Conservation (phyloP, 2,888 invertebrate genomes). For the Papilio protenor region DNA sequence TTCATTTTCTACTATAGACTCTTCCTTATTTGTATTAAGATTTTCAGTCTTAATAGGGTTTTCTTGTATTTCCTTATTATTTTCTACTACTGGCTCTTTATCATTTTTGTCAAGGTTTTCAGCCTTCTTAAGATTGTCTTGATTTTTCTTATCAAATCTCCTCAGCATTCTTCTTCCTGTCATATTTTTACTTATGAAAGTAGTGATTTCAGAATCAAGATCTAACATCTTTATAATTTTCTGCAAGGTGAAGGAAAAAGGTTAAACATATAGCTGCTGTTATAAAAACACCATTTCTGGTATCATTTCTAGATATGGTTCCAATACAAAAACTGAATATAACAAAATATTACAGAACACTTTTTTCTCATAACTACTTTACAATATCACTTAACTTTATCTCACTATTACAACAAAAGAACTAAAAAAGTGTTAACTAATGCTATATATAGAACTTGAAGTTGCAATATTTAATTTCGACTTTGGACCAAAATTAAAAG, state of each 20-base stretch:
- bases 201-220: not conserved
- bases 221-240: slow-evolving; percentile 32
- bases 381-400: no score
- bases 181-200: not conserved
- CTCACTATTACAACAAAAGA: no score
- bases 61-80: not conserved
- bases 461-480: no score
- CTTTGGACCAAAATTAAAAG: no score
- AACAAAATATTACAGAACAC: no score
- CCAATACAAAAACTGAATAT: no score
- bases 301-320: not conserved
- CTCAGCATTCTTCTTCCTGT: not conserved
- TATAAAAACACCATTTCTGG: not conserved
- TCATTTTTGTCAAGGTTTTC: not conserved
- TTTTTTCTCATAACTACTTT: no score
- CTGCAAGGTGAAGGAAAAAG: slow-evolving; percentile 9
- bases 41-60: not conserved
- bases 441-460: no score
- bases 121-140: no score
- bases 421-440: no score
- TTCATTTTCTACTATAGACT: not conserved
- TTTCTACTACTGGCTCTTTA: not conserved
- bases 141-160: not conserved
- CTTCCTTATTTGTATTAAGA: not conserved
- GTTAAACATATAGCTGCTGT: not conserved